Evolutionary conservation across 2,888 invertebrate species (phyloP).

Genomic region (Nesidiocoris tenuis): DNA sequence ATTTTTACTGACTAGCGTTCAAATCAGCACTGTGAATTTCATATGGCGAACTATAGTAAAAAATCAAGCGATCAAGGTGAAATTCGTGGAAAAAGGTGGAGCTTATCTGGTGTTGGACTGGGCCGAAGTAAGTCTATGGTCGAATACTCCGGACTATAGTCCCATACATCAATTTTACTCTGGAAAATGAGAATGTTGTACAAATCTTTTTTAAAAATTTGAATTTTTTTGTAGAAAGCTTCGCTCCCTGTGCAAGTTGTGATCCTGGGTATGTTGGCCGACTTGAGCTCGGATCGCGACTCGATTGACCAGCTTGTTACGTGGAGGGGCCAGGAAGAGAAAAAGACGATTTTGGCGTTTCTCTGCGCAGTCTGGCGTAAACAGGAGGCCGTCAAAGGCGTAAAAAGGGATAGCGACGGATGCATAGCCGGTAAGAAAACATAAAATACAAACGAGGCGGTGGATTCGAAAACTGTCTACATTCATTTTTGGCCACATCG

Average conservation of each 20-base stretch:
- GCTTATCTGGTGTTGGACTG: constrained; percentile 41
- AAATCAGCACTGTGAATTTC: constrained; percentile 28
- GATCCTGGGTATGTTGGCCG: constrained; percentile 22
- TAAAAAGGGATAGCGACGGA: constrained; percentile 33
- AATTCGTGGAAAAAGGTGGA: constrained; percentile 38
- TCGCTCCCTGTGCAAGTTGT: constrained; percentile 28
- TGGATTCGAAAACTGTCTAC: not conserved
- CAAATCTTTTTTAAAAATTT: too few species aligned
- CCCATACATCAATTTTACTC: too few species aligned
- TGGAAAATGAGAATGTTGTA: too few species aligned
- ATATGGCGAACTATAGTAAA: constrained; percentile 31
- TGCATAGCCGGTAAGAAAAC: constrained; percentile 40
- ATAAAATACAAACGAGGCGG: not conserved
- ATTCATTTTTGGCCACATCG: too few species aligned
- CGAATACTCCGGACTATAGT: too few species aligned
- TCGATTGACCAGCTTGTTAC: constrained; percentile 43
- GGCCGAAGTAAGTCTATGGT: constrained; percentile 34
- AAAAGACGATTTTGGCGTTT: constrained; percentile 27
- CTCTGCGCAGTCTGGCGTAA: constrained; percentile 43
- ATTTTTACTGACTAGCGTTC: too few species aligned
- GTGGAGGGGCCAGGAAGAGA: constrained; percentile 39
- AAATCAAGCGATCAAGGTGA: not conserved
- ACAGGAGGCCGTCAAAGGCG: constrained; percentile 44
- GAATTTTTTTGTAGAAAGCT: constrained; percentile 37
- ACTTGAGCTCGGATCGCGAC: constrained; percentile 8